These are phyloP conservation scores for Stenodema calcarata DNA, from an alignment of 2,888 invertebrate species.

Conservation along the genomic window DNA sequence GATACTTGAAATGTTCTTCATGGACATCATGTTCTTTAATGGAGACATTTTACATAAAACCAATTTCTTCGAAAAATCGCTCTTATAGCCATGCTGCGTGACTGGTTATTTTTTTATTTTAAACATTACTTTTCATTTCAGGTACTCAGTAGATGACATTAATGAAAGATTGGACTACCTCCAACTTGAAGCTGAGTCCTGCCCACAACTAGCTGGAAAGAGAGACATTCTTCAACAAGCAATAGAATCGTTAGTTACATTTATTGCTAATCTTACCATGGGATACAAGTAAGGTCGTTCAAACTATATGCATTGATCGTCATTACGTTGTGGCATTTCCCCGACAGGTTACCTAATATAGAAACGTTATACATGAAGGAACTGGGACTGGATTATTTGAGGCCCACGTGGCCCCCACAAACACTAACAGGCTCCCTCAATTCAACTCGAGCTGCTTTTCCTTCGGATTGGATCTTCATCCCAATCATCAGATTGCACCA, in stretches of 20 bases:
- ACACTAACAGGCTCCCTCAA: conserved; percentile 54
- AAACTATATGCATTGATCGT: too few relatives aligned
- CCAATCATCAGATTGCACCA: conserved; percentile 70
- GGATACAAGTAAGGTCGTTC: too few relatives aligned
- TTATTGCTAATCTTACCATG: too few relatives aligned
- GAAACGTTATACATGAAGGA: conserved; percentile 52
- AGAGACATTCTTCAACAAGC: conserved; percentile 36
- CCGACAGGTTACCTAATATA: conserved; percentile 52
- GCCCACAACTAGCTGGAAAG: conserved; percentile 4
- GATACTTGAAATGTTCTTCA: too few relatives aligned
- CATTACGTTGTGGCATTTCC: not conserved
- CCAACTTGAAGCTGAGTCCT: not conserved
- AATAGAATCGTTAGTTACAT: conserved; percentile 35
- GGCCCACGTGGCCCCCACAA: conserved; percentile 48
- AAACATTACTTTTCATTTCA: not conserved
- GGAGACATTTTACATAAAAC: too few relatives aligned
- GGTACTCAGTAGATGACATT: conserved; percentile 42
- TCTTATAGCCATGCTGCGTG: too few relatives aligned
- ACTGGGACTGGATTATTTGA: conserved; percentile 51
- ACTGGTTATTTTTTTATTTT: not conserved
- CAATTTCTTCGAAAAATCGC: too few relatives aligned
- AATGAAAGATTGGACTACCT: conserved; percentile 36
- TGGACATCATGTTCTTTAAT: too few relatives aligned
- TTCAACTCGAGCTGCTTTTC: conserved; percentile 69
- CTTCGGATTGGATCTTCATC: conserved; percentile 81